These are phyloP conservation scores for Smithornis capensis DNA, from an alignment of 2,113 vertebrate genomes.

Conservation along the genomic window DNA sequence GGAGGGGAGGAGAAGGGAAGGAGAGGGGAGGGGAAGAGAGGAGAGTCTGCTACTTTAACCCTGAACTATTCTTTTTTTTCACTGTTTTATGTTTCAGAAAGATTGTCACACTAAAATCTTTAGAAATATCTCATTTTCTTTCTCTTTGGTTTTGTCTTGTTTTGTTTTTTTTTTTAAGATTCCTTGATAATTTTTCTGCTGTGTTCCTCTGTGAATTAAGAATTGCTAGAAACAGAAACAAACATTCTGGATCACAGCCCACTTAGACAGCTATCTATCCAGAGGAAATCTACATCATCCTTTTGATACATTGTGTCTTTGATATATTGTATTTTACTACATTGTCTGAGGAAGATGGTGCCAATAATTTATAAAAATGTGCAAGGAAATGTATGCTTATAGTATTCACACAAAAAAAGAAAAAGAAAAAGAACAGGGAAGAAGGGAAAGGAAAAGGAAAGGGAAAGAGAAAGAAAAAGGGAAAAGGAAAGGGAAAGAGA, in stretches of 20 bases:
- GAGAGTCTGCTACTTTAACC: neutral
- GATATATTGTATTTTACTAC: neutral
- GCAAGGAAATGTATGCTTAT: neutral
- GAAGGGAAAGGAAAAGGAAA: too few relatives aligned
- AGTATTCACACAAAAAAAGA: neutral
- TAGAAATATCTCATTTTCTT: neutral
- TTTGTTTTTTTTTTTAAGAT: too few relatives aligned
- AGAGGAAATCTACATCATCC: neutral
- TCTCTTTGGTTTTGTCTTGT: neutral
- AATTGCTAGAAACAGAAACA: neutral
- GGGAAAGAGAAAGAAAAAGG: too few relatives aligned
- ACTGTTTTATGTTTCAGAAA: neutral
- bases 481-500: too few relatives aligned
- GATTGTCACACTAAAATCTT: neutral
- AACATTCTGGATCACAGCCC: neutral
- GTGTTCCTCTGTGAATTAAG: neutral
- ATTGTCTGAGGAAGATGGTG: neutral
- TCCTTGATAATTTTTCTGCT: neutral
- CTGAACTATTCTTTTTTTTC: neutral
- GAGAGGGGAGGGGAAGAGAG: neutral
- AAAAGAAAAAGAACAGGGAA: too few relatives aligned
- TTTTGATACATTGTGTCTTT: neutral
- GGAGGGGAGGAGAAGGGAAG: too few relatives aligned
- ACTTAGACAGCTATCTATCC: neutral
- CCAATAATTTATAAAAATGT: neutral